Base-by-base conservation (phyloP, 2,888 invertebrate genomes). In the Eupithecia insigniata region DNA sequence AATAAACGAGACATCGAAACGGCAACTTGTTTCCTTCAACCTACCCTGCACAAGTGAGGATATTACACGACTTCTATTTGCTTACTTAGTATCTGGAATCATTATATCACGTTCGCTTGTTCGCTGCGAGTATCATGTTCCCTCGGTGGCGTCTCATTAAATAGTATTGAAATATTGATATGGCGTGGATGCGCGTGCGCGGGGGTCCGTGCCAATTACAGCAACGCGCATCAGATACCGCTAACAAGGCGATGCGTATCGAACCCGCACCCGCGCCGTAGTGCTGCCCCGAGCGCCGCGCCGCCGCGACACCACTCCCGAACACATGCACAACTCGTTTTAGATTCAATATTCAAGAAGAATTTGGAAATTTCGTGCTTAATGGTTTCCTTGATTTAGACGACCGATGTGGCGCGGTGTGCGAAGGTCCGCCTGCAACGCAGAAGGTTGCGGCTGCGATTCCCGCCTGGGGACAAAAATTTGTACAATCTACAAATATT, bases 161-260 rank as follows among this genome's bases (percentile, higher is more conserved):
- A 75, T 80, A 79, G 79, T 80, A 80, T 82, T 81, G 82, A 82
- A 83, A 84, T 83, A 84, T 83, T 84, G 85, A 84, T 85, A 85
- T 70, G 55, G 75, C 68, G 69, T 55, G 72, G 71, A 70, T 71
- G 65, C 79, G 84, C 84, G 85, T 86, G 85, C 84, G 86, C 86
- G 84, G 87, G 80, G 84, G 84, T 80, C 85, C 85, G 91, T 88
- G 93, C 93, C 93, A 93, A 93, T 93, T 93, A 93, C 93, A 87
- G 89, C 88, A 83, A 83, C 89, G 89, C 84, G 86, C 90, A 92
- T 92, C 93, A 85, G 93, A 93, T 93, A 92, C 83, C 90, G 88
- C 91, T 93, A 93, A 93, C 93, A 92, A 93, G 92, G 81, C 91
- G 93, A 93, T 93, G 90, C 88, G 89, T 93, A 93, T 93, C 93